Percentiles rank a stretch among this genome's conserved stretches.
phyloP scores from a whole-genome alignment of 2,797 vertebrate species.

The Myotis daubentonii region DNA sequence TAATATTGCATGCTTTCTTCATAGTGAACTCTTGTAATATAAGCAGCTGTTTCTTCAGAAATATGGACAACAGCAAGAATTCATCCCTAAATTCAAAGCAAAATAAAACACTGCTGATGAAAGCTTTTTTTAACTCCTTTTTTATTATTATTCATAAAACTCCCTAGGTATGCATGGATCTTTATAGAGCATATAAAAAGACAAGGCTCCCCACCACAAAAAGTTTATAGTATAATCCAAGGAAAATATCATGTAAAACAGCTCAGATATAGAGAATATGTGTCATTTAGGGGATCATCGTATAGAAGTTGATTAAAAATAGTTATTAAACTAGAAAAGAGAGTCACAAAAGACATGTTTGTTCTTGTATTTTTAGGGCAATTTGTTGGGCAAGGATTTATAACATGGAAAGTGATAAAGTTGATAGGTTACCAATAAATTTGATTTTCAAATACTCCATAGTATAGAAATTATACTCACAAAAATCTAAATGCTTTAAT shows the following conservation, averaged over 20 bases:
- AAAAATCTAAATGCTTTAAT: neutral
- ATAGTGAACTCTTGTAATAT: slow-evolving; percentile 68
- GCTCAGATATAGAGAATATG: slow-evolving; percentile 56
- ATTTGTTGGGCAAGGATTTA: slow-evolving; percentile 18
- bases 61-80: slow-evolving; percentile 74
- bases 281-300: slow-evolving; percentile 41
- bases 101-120: slow-evolving; percentile 85
- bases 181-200: slow-evolving; percentile 82
- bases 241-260: slow-evolving; percentile 55
- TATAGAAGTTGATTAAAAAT: slow-evolving; percentile 49
- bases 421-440: neutral
- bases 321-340: slow-evolving; percentile 33
- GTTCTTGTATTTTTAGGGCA: neutral
- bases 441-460: slow-evolving; percentile 43
- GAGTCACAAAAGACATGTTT: slow-evolving; percentile 37
- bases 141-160: slow-evolving; percentile 84
- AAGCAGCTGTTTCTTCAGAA: slow-evolving; percentile 64
- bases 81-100: slow-evolving; percentile 80
- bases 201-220: slow-evolving; percentile 76
- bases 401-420: slow-evolving; percentile 48
- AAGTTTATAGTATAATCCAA: slow-evolving; percentile 78
- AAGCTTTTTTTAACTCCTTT: slow-evolving; percentile 81
- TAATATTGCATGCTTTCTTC: slow-evolving; percentile 71
- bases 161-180: slow-evolving; percentile 75
- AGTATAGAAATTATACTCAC: neutral